These are phyloP conservation scores for Papilio xuthus DNA, from an alignment of 1,140 invertebrate species.

Conservation along the genomic window DNA sequence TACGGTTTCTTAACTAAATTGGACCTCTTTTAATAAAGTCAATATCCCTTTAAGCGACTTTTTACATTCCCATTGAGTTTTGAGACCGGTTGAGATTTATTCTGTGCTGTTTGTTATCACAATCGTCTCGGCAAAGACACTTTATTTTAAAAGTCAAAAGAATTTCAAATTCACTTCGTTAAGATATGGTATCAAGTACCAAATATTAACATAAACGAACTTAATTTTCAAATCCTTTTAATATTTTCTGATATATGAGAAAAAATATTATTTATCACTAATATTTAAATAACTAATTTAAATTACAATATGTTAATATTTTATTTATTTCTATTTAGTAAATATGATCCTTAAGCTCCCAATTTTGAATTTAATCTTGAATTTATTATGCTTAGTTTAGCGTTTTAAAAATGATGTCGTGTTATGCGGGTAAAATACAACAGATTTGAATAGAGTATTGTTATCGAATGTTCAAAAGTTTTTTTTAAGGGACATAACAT, in stretches of 20 bases:
- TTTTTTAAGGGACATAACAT: constrained; percentile 16
- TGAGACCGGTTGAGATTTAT: constrained; percentile 33
- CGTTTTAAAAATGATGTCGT: constrained; percentile 3
- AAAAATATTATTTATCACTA: neutral
- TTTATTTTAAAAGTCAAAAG: constrained; percentile 17
- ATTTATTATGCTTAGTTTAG: constrained; percentile 24
- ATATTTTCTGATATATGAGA: constrained; percentile 2
- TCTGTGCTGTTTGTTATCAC: constrained; percentile 13
- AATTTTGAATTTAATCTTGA: constrained; percentile 1
- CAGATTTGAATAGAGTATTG: constrained; percentile 31
- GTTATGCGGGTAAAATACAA: constrained; percentile 28
- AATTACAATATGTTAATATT: neutral
- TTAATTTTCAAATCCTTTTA: neutral
- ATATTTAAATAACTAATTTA: constrained; percentile 14
- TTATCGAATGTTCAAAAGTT: constrained; percentile 8
- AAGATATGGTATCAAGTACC: neutral
- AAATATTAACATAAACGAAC: neutral
- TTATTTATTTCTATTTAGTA: neutral
- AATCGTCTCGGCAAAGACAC: neutral
- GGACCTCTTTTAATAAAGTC: constrained; percentile 32
- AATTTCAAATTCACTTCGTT: constrained; percentile 7
- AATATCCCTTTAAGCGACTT: constrained; percentile 38
- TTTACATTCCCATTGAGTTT: constrained; percentile 36
- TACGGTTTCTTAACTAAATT: constrained; percentile 36
- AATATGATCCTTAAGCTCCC: neutral